Base-by-base conservation (phyloP, 2,888 invertebrate species). In the Dicyrtomina minuta region DNA sequence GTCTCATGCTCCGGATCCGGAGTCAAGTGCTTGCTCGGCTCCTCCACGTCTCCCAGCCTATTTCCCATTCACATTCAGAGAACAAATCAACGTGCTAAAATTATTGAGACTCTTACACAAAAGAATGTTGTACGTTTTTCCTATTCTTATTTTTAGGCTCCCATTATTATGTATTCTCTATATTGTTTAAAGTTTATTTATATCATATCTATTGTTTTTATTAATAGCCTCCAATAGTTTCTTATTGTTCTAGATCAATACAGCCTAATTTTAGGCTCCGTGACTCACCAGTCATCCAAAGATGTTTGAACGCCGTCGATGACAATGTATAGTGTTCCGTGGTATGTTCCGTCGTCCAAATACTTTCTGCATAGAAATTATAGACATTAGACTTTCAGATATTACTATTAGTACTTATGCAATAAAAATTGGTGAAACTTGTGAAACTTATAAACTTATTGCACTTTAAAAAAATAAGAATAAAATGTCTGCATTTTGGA, bases 251-350 rank as follows among this genome's bases (percentile, higher is more conserved):
- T 17, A 8, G 46, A 46, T 4, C 15, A 15, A 46, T 41, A 41
- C 8, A 17, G 46, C 15, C 46, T 8, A 5, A 5, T 46, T 46
- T 15, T 46, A 4, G 46, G 17, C 46, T n/a, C n/a, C n/a, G n/a
- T n/a, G 20, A 61, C 24, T 24, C 66, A 74, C 75, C 75, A 75
- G 39, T 72, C 70, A 41, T 73, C 73, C 17, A 75, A 27, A 0
- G 61, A 69, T 13, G 65, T 72, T 51, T 72, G 71, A n/a, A 70
- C 70, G 1, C 70, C 71, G 8, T 71, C 66, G 22, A 75, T 73
- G 8, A 72, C 33, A 33, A 68, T 62, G 46, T 69, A 71, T 22
- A 72, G 44, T 20, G 49, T 46, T 0, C 73, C 75, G 27, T 49
- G 53, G 22, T 75, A 75, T 0, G 70, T 72, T 10, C 75, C 75